Base-by-base conservation (phyloP, 1,140 invertebrate genomes). In the Paralvinella palmiformis region DNA sequence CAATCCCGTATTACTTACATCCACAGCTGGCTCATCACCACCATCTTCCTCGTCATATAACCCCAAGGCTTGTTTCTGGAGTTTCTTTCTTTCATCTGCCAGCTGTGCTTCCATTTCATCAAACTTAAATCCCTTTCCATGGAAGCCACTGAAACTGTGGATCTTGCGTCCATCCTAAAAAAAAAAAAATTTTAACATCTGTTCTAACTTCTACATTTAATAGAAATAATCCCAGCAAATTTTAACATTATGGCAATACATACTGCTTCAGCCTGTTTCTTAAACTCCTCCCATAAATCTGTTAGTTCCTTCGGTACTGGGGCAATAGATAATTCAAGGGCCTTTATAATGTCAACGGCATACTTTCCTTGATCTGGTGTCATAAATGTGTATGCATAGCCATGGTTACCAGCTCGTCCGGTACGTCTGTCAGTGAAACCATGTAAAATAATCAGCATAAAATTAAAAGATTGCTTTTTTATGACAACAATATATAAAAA, bases 81-180 rank as follows among this genome's bases (percentile, higher is more conserved):
- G 89, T 73, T 97, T 98, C 79, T 95, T 95, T 70, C 79, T 75
- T 29, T 98, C 94, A 70, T 92, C 93, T 0, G 89, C 91, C 44
- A 94, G 87, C 64, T 95, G 91, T 0, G 96, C 95, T 81, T 99
- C 97, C 4, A 90, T 91, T 78, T 98, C 96, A 79, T 99, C 96
- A 79, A 99, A 99, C 78, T 99, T 99, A 79, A 96, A 99, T 17
- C 95, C 95, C 84, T 97, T 96, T 1, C 96, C 95, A 74, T 92
- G 92, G 75, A 98, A 98, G 3, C 95, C 95, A 68, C 82, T 81
- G 0, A 91, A 91, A 0, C 88, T 89, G 71, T 95, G 93, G 4
- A 99, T 91, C 72, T 91, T 93, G 76, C 96, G 98, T 1, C 89
- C 89, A 75, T 88, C 85, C 82, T 80, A 78, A 44, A 62, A 74